Evolutionary conservation across 2,113 vertebrate genomes (phyloP), one percentile per base, ranked within the genome.

Genomic region (Pao palembangensis): DNA sequence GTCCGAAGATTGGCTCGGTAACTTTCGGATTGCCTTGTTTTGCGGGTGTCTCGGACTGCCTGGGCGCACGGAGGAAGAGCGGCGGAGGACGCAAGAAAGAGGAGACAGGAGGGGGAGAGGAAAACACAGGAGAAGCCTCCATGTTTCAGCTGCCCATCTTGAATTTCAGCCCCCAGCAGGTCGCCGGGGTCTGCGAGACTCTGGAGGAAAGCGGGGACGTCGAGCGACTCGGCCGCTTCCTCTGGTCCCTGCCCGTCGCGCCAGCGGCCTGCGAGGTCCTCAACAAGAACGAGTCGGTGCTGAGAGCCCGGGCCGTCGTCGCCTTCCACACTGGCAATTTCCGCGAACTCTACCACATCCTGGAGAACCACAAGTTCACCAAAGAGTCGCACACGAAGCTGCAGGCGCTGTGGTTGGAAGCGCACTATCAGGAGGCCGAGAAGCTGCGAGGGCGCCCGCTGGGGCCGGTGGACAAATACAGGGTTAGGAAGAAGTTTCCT

Each of bases 161-260:
- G 89, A 99, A 97, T 92, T 99, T 99, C 88, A 98, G 97, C 90
- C 94, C 97, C 89, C 95, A 98, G 97, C 97, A 99, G 88, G 96
- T 99, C 82, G 97, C 97, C 85, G 96, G 97, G 93, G 97, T 98
- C 82, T 99, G 97, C 88, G 97, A 99, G 93, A 99, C 97, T 76
- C 90, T 99, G 90, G 97, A 99, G 87, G 97, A 99, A 78, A 98
- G 96, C 88, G 97, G 97, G 80, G 97, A 98, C 86, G 93, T 99
- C 61, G 97, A 98, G 89, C 95, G 97, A 81, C 91, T 98, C 75
- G 96, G 96, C 68, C 96, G 97, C 88, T 98, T 99, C 91, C 93
- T 99, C 64, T 99, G 97, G 97, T 99, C 97, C 75, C 92, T 99
- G 88, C 97, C 97, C 58, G 97, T 99, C 70, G 97, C 97, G 52